phyloP scores from a whole-genome alignment of 2,797 vertebrate species.

The Phaenicophaeus curvirostris region DNA sequence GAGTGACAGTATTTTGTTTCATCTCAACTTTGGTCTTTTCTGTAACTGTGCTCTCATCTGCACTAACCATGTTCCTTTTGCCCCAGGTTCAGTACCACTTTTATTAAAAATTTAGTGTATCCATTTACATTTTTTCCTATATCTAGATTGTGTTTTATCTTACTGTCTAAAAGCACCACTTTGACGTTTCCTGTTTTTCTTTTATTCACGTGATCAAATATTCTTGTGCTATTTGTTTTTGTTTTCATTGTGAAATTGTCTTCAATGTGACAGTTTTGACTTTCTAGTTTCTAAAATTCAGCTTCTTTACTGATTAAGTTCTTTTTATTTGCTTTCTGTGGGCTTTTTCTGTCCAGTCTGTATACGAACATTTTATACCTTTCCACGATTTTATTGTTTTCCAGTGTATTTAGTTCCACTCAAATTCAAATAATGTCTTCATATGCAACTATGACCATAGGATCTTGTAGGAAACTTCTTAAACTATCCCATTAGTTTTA shows the following conservation, averaged over 20 bases:
- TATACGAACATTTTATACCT: neutral
- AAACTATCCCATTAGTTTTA: neutral
- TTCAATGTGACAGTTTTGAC: neutral
- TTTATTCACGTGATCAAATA: neutral
- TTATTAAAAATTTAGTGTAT: neutral
- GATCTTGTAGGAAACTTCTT: neutral
- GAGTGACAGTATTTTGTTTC: neutral
- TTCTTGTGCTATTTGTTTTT: neutral
- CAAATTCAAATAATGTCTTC: neutral
- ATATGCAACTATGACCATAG: accelerated
- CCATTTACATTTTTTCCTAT: neutral
- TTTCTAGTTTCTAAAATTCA: neutral
- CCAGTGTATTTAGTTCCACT: neutral
- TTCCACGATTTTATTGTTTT: neutral
- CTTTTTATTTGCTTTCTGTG: neutral
- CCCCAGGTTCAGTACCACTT: neutral
- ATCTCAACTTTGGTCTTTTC: neutral
- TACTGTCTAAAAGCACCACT: neutral
- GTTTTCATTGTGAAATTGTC: neutral
- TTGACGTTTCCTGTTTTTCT: neutral
- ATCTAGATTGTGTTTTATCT: neutral
- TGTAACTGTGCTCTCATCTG: neutral
- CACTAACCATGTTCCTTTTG: neutral
- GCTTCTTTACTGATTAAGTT: neutral
- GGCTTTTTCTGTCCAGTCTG: neutral